Base-by-base conservation (phyloP, 2,888 invertebrate species). In the Drosophila mettleri region DNA sequence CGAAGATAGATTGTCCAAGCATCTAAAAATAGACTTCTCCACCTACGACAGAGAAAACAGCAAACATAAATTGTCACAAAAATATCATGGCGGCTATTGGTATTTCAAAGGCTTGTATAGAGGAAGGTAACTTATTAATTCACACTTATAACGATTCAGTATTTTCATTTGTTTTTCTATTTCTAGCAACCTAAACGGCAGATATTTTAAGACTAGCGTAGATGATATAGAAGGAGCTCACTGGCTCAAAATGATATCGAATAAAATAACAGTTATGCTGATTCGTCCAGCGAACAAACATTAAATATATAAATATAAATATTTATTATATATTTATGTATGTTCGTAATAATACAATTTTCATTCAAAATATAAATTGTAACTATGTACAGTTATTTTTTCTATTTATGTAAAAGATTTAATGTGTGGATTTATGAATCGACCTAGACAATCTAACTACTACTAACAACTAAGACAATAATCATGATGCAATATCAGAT, bases 31-130 rank as follows among this genome's bases (percentile, higher is more conserved):
- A 0, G 34, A 36, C 4, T 51, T 51, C 12, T 51, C 51, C 4
- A 51, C 51, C 2, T 36, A 36, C 12, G 51, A 51, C 9, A 34
- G 24, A 4, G 51, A 51, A 24, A 51, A 0, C 24, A 12, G 12
- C 34, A 0, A 0, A 0, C 0, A 14, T 0, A 2, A 4, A 1
- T 3, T 16, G 0, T 3, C 51, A 3, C 0, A 4, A 24, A 4
- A 0, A 0, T 24, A 36, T 24, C 16, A 8, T 12, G 36, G 51
- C 7, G 51, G 51, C 16, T 51, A 16, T 34, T 51, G 51, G 51
- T 22, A 51, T 24, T 45, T 1, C 10, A 3, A 18, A 0, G 45
- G 16, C 6, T 18, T 45, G 27, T 0, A 5, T 1, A 0, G 0
- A 3, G 45, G 45, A 16, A 45, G 45, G 45, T 45, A 45, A 45